These are phyloP conservation scores for Plodia interpunctella DNA, from an alignment of 1,140 invertebrate species.

Conservation along the genomic window DNA sequence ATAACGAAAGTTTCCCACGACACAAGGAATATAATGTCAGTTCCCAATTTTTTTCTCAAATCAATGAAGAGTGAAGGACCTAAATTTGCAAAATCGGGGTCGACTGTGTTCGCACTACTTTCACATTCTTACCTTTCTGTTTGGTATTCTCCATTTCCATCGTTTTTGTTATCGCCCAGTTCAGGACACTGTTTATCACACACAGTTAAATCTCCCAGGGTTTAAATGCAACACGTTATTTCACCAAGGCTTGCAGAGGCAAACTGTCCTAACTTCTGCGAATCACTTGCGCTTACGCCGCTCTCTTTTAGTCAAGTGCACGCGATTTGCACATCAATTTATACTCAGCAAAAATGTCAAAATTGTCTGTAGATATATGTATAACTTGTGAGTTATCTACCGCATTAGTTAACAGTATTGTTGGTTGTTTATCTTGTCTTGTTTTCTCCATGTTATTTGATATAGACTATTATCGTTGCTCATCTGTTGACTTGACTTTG, in stretches of 20 bases:
- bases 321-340: conserved; percentile 5
- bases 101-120: neutral
- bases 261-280: neutral
- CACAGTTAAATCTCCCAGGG: neutral
- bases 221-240: neutral
- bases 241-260: neutral
- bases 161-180: neutral
- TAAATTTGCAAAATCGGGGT: neutral
- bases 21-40: too few relatives aligned
- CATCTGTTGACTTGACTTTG: too few relatives aligned
- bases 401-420: neutral
- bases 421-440: neutral
- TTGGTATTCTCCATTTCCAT: neutral
- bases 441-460: neutral
- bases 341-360: neutral
- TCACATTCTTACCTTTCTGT: neutral
- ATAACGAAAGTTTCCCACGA: too few relatives aligned
- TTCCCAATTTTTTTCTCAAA: conserved; percentile 23
- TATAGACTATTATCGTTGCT: too few relatives aligned
- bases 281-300: neutral
- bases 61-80: neutral
- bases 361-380: neutral
- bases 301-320: neutral
- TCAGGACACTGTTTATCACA: neutral
- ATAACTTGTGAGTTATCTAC: neutral